Conservation (phyloP, 2,888 invertebrate species). For the Kuschelorhynchus macadamiae region DNA sequence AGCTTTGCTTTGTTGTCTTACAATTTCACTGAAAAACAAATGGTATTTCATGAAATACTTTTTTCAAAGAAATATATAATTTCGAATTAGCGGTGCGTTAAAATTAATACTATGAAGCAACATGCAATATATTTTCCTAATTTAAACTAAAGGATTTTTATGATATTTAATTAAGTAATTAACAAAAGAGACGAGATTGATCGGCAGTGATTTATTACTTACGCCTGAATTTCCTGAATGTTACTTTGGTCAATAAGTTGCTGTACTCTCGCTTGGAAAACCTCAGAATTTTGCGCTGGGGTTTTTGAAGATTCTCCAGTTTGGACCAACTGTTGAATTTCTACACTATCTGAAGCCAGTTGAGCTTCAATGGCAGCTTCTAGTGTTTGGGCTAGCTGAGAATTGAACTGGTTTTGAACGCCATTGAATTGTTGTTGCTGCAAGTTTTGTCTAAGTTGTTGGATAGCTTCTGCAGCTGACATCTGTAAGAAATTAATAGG, state of each 20-base stretch:
- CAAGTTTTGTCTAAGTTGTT: background rate
- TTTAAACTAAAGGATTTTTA: no score
- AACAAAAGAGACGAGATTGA: no score
- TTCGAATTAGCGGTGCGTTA: no score
- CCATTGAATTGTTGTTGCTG: background rate
- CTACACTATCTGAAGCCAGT: constrained; percentile 18
- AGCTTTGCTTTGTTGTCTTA: constrained; percentile 21
- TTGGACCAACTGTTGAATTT: constrained; percentile 2
- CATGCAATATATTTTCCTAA: no score
- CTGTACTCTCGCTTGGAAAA: constrained; percentile 22
- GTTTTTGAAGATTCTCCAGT: background rate
- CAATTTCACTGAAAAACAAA: constrained; percentile 30
- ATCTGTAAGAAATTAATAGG: background rate
- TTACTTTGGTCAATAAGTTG: constrained; percentile 28
- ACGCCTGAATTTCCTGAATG: constrained; percentile 33
- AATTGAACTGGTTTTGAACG: background rate
- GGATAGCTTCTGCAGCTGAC: background rate
- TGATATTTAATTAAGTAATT: no score
- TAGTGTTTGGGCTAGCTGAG: background rate
- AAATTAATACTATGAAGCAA: no score
- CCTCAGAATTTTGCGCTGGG: background rate
- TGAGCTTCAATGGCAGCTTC: constrained; percentile 29
- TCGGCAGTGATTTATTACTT: no score
- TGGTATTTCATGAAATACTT: background rate
- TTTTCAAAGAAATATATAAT: background rate